Evolutionary conservation across 2,888 invertebrate genomes (phyloP).

Genomic region (Drosophila nigricruria): DNA sequence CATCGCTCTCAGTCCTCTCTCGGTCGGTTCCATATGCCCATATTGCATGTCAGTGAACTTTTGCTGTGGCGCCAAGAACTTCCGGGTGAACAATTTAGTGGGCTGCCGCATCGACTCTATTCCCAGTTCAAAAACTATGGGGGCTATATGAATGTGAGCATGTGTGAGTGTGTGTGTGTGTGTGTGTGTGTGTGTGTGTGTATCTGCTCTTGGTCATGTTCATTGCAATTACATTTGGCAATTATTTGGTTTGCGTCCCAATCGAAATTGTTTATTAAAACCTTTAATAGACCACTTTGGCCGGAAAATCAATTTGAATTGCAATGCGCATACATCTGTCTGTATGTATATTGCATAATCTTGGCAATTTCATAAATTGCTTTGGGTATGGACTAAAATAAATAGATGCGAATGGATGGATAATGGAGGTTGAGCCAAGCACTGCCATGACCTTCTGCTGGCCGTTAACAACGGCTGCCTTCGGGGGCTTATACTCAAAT

Average conservation of each 20-base stretch:
- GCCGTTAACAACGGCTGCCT: constrained; percentile 6
- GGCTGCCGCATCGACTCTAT: constrained; percentile 13
- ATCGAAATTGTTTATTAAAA: constrained; percentile 11
- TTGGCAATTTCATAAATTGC: constrained; percentile 40
- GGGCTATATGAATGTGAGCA: background rate
- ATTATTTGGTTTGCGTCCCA: constrained; percentile 1
- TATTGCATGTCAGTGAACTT: constrained; percentile 68
- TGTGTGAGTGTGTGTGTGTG: background rate
- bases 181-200: background rate
- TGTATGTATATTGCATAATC: constrained; percentile 19
- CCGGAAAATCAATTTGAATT: constrained; percentile 38
- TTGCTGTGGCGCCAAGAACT: constrained; percentile 45
- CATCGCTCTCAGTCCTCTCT: background rate
- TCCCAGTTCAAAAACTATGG: background rate
- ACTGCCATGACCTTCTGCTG: constrained; percentile 5
- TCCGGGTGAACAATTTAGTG: constrained; percentile 52
- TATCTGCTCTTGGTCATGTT: constrained; percentile 1
- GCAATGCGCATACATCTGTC: constrained; percentile 2
- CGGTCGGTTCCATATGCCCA: constrained; percentile 1
- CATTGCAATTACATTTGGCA: constrained; percentile 10
- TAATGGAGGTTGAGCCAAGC: constrained; percentile 9
- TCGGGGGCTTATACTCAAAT: constrained; percentile 40
- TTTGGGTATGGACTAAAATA: background rate
- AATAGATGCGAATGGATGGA: background rate
- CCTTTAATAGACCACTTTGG: constrained; percentile 27